These are phyloP conservation scores for Eudemis profundana DNA, from an alignment of 2,888 invertebrate genomes.

Conservation along the genomic window DNA sequence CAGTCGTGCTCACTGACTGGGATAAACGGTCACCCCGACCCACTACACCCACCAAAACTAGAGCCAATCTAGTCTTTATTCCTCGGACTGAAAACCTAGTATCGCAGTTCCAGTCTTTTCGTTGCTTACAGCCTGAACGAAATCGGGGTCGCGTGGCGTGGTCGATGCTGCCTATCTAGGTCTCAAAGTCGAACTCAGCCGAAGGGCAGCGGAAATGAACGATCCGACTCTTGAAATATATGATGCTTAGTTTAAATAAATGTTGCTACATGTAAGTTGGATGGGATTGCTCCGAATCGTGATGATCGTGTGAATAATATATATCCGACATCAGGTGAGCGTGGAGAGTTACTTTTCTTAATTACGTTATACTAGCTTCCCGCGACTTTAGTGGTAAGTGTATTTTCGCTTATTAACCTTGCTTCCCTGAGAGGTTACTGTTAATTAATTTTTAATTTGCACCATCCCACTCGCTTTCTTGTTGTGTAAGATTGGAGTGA, in stretches of 20 bases:
- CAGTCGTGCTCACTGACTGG: conserved; percentile 26
- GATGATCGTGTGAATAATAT: not conserved
- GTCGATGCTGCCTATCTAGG: conserved; percentile 33
- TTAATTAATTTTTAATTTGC: too few species aligned
- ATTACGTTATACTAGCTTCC: not conserved
- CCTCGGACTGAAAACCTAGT: not conserved
- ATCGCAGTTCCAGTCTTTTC: not conserved
- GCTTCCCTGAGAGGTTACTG: not conserved
- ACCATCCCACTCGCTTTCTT: too few species aligned
- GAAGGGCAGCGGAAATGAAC: conserved; percentile 17
- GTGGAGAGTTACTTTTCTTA: not conserved
- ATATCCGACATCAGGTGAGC: not conserved
- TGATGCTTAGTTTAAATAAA: not conserved
- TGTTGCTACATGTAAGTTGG: not conserved
- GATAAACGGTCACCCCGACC: conserved; percentile 18
- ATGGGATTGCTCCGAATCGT: not conserved
- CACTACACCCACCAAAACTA: not conserved
- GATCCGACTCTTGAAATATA: not conserved
- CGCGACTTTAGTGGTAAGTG: not conserved
- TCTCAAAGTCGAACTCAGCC: conserved; percentile 20
- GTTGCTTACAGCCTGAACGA: not conserved
- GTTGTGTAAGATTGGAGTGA: too few species aligned
- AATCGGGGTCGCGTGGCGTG: conserved; percentile 29
- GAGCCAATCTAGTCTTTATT: not conserved
- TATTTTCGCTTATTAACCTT: not conserved